Conservation (phyloP, 2,113 vertebrate species). For the Hemicordylus capensis region DNA sequence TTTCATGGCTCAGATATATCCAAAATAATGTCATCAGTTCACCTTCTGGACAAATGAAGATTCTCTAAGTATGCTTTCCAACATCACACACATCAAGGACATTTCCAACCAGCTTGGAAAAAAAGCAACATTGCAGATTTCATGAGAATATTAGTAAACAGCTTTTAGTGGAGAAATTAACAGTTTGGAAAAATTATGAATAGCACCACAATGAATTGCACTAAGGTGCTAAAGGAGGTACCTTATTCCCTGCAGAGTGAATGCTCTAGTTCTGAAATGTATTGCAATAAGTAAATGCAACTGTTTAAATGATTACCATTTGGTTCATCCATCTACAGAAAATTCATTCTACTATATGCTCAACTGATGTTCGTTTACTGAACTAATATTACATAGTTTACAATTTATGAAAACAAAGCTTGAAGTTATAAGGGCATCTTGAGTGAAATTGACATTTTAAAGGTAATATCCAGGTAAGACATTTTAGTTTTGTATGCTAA, state of each 20-base stretch:
- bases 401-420: slow-evolving; percentile 74
- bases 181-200: slow-evolving; percentile 53
- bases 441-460: slow-evolving; percentile 49
- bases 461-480: slow-evolving; percentile 69
- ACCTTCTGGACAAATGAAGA: slow-evolving; percentile 23
- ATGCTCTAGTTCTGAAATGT: slow-evolving; percentile 61
- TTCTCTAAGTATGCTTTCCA: slow-evolving; percentile 19
- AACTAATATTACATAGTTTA: slow-evolving; percentile 76
- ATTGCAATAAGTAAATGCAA: slow-evolving; percentile 59
- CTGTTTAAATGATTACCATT: slow-evolving; percentile 62
- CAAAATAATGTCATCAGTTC: slow-evolving; percentile 40
- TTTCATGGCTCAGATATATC: slow-evolving; percentile 31
- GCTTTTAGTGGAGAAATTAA: slow-evolving; percentile 37
- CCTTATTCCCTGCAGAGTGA: slow-evolving; percentile 71
- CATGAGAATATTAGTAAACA: slow-evolving; percentile 43
- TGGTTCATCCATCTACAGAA: slow-evolving; percentile 73
- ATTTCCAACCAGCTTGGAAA: slow-evolving; percentile 23
- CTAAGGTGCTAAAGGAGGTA: slow-evolving; percentile 68
- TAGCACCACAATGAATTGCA: slow-evolving; percentile 72
- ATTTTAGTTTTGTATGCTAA: slow-evolving; percentile 63
- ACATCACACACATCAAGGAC: slow-evolving; percentile 41
- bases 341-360: slow-evolving; percentile 71
- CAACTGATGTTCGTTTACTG: slow-evolving; percentile 73
- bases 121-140: slow-evolving; percentile 12
- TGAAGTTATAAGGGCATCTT: slow-evolving; percentile 68